These are phyloP conservation scores for Phaethon lepturus DNA, from an alignment of 2,113 vertebrate genomes.

Conservation along the genomic window DNA sequence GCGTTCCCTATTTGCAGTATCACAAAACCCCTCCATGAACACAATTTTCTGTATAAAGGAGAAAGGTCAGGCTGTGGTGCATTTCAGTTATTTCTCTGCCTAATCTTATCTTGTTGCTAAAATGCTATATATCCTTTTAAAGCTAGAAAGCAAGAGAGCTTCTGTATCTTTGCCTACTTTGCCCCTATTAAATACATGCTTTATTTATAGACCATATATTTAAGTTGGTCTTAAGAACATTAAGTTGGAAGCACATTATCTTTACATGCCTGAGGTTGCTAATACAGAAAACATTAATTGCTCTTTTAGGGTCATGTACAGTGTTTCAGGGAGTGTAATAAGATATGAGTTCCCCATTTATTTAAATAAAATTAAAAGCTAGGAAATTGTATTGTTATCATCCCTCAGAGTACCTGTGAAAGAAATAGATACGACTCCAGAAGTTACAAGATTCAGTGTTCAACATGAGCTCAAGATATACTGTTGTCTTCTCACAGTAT, in stretches of 20 bases:
- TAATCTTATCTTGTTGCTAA: neutral
- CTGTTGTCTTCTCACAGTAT: neutral
- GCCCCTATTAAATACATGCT: neutral
- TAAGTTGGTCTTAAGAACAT: neutral
- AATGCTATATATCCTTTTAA: neutral
- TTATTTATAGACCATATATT: neutral
- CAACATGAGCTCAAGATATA: neutral
- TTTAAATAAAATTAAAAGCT: neutral
- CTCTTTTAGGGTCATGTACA: neutral
- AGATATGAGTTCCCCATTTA: neutral
- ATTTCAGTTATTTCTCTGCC: neutral
- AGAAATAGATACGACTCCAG: neutral
- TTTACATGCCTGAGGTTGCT: neutral
- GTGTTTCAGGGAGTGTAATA: neutral
- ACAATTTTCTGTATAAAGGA: neutral
- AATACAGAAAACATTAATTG: neutral
- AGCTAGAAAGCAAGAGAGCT: neutral
- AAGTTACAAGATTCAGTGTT: neutral
- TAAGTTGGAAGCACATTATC: neutral
- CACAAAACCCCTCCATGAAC: rapidly evolving
- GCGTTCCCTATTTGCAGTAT: neutral
- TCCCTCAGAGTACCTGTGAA: neutral
- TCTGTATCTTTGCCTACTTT: neutral
- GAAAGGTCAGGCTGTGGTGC: neutral
- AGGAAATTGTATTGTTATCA: neutral